Evolutionary conservation across 2,797 vertebrate species (phyloP).

Genomic region (Cuculus canorus): DNA sequence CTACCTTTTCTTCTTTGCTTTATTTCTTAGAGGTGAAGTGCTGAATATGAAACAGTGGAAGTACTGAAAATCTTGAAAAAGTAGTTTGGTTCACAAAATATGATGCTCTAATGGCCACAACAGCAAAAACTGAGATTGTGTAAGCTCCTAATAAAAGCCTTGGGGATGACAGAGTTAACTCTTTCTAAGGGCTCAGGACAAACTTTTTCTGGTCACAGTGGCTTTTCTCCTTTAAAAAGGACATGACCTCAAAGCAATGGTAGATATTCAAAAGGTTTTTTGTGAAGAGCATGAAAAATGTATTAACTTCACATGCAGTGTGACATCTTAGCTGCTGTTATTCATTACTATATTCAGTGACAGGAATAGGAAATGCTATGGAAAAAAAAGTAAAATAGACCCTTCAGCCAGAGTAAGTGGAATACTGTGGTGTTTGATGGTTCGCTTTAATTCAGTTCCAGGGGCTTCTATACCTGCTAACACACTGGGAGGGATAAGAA

Average conservation of each 20-base stretch:
- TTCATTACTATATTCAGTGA: not conserved
- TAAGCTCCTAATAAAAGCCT: not conserved
- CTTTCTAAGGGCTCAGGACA: not conserved
- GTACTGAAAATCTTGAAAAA: not conserved
- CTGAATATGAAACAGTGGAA: not conserved
- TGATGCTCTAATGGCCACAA: not conserved
- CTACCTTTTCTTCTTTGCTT: not conserved
- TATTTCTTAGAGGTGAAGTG: not conserved
- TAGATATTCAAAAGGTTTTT: not conserved
- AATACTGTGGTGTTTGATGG: not conserved
- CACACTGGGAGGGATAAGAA: not conserved
- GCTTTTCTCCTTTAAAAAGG: not conserved
- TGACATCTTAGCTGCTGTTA: not conserved
- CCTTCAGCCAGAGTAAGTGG: not conserved
- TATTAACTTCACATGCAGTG: not conserved
- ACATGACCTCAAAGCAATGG: not conserved
- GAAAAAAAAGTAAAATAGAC: not conserved
- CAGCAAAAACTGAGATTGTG: not conserved
- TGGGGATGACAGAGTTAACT: not conserved
- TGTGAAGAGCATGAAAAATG: constrained; percentile 8
- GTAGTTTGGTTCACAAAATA: not conserved
- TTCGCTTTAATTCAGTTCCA: not conserved
- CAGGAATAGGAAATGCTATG: not conserved
- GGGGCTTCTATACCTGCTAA: not conserved
- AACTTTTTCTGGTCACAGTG: not conserved